Evolutionary conservation across 2,113 vertebrate species (phyloP).

Genomic region (Nesoenas mayeri): DNA sequence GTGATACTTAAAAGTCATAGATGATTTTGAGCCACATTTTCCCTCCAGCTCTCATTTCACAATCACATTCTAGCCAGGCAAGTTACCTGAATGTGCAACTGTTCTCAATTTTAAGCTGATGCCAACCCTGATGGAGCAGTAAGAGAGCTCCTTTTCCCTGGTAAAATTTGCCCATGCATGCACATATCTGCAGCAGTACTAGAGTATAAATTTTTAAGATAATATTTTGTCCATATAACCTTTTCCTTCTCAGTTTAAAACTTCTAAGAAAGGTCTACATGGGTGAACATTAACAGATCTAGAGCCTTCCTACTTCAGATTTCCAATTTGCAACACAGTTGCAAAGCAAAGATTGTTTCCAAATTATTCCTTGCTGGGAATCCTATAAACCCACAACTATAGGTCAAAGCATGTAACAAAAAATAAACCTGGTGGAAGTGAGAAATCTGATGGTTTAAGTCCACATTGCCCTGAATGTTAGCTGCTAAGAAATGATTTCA

Average conservation of each 20-base stretch:
- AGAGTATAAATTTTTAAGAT: rapidly evolving
- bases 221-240: not conserved
- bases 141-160: not conserved
- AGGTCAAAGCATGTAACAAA: not conserved
- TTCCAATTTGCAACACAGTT: not conserved
- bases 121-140: not conserved
- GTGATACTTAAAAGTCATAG: not conserved
- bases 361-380: not conserved
- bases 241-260: not conserved
- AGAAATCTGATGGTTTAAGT: not conserved
- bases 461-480: not conserved
- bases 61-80: not conserved
- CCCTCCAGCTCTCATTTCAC: not conserved
- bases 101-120: not conserved
- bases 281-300: not conserved
- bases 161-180: not conserved
- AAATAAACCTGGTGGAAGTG: not conserved
- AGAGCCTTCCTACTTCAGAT: not conserved
- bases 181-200: not conserved
- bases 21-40: not conserved
- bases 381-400: not conserved
- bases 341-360: not conserved
- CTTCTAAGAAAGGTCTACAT: not conserved
- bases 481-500: not conserved
- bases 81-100: not conserved